phyloP scores from a whole-genome alignment of 2,888 invertebrate species.

The Synanthedon tipuliformis region DNA sequence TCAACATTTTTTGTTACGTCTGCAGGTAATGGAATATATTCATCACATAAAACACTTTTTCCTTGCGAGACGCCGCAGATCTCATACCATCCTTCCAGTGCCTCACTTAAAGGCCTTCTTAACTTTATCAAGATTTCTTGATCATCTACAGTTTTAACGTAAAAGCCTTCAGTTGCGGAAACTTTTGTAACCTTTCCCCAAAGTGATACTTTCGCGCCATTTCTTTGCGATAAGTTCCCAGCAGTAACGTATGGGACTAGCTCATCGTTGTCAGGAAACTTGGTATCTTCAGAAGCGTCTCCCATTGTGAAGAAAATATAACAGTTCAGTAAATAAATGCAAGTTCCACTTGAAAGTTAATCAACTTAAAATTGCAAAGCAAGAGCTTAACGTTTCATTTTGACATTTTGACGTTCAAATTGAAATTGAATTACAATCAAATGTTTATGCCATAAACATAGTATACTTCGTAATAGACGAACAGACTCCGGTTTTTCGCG shows the following conservation, averaged over 20 bases:
- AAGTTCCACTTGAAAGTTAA: no score
- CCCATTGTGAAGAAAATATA: constrained; percentile 26
- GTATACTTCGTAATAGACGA: no score
- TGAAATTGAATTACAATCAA: no score
- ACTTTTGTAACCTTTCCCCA: constrained; percentile 64
- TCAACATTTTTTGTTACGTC: constrained; percentile 53
- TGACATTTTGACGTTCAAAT: no score
- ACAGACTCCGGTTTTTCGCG: no score
- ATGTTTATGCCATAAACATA: no score
- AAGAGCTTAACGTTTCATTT: no score
- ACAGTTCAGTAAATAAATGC: no score
- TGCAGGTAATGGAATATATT: constrained; percentile 47
- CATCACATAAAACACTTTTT: constrained; percentile 53
- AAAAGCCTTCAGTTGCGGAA: constrained; percentile 53
- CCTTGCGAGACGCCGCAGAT: constrained; percentile 58
- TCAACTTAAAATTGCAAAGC: no score
- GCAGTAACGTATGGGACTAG: constrained; percentile 59
- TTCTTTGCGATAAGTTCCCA: constrained; percentile 50
- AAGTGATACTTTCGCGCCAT: constrained; percentile 56
- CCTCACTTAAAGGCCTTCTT: constrained; percentile 44
- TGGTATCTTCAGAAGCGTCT: constrained; percentile 58
- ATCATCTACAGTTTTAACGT: constrained; percentile 57
- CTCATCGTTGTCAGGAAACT: constrained; percentile 61
- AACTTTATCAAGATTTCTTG: constrained; percentile 53
- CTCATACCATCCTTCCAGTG: constrained; percentile 63